Base-by-base conservation (phyloP, 2,797 vertebrate genomes). In the Channallabes apus region DNA sequence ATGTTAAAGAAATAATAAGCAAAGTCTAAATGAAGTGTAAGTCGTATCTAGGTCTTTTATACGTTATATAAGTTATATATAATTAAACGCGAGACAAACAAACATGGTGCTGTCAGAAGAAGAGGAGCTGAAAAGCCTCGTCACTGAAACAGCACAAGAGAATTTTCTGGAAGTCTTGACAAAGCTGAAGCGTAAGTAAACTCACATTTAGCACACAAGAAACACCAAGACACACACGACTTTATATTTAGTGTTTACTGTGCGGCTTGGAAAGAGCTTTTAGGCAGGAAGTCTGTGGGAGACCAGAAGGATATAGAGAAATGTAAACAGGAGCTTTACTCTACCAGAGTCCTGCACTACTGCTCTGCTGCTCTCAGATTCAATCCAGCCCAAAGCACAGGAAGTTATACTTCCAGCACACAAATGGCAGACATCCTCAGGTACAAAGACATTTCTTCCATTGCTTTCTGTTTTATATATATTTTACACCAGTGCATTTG, bases 351-450 rank as follows among this genome's bases (percentile, higher is more conserved):
- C 12, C 87, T 92, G 41, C 58, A 82, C 4, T 91, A 88, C 82
- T 92, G 91, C 86, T 85, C 88, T 24, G 84, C 83, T 69, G 83
- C 86, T 11, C 88, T 91, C 46, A 89, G 22, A 65, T 83, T 88
- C 46, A 90, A 86, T 85, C 90, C 89, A 61, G 83, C 82, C 38
- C 83, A 84, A 18, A 59, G 89, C 17, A 56, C 87, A 72, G 90
- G 91, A n/a, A 68, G 87, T 69, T 88, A 87, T 56, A 62, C 77
- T 24, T 87, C 86, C 59, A 77, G 89, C 24, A 85, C 88, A n/a
- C 89, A 89, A 80, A 89, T 91, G 68, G 91, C 91, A 46, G 91
- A 91, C 65, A 80, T 91, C 27, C 78, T 92, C n/a, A 90, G 91
- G 91, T 92, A 87, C 6, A 80, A 58, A 5, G 7, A 38, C 2